Base-by-base conservation (phyloP, 2,888 invertebrate species). In the Notodonta dromedarius region DNA sequence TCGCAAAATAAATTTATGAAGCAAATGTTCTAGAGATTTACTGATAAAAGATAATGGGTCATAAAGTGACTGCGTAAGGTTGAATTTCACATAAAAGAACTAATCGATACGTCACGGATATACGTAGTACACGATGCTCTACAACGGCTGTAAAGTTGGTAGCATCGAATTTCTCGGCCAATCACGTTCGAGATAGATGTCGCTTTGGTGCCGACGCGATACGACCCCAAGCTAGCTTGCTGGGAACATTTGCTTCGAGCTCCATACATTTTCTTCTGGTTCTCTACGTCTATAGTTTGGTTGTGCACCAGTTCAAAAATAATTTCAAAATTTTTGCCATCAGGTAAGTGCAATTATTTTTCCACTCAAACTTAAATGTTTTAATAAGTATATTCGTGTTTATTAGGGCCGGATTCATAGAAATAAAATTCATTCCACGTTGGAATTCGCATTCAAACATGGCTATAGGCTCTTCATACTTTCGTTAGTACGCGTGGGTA, bases 201-300 rank as follows among this genome's bases (percentile, higher is more conserved):
- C 93, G 93, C 90, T 87, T 71, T 71, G 65, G 84, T 86, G 83
- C 80, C 85, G 90, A 93, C 93, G 93, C 93, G 90, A 90, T 85
- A 77, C 89, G 87, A 86, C 88, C 90, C 90, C 92, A 92, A 92
- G 93, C 93, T 85, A 86, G 89, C 92, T 91, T 86, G 89, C 84
- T 88, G 88, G 90, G 92, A 93, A 92, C 90, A 87, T 87, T 93
- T 90, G 88, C 91, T 91, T 91, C 88, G 91, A 91, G 92, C 93
- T 86, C 90, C 94, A 93, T 94, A 94, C 94, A 94, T 93, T 94
- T 92, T 91, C 93, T 93, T 94, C 92, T 91, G 91, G 91, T 88
- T 92, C 93, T 90, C 91, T 93, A 92, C 92, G 91, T 91, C 89
- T 93, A 89, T 91, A 91, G 93, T 93, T 93, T 93, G 92, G 93